These are phyloP conservation scores for Gasteruption jaculator DNA, from an alignment of 2,888 invertebrate species.

Conservation along the genomic window DNA sequence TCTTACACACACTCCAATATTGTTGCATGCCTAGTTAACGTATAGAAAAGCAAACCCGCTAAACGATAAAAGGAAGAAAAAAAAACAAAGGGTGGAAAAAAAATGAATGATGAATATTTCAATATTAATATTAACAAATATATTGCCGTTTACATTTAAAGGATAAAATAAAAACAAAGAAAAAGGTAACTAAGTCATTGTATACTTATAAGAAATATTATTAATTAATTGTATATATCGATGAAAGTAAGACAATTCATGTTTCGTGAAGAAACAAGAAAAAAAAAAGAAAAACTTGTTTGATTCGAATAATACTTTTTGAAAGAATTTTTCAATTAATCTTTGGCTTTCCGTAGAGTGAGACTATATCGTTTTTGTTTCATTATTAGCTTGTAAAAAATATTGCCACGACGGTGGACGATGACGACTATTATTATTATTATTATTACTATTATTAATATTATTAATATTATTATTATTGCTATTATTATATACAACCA, in stretches of 20 bases:
- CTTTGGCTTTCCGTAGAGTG: no score
- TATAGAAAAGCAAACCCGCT: constrained; percentile 24
- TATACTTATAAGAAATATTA: constrained; percentile 6
- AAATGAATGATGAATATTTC: constrained; percentile 13
- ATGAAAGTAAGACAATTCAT: background rate
- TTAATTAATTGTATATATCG: constrained; percentile 1
- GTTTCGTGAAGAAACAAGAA: constrained; percentile 22
- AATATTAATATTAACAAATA: no score
- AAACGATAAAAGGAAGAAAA: constrained; percentile 13
- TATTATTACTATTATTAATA: no score
- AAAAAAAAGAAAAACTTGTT: constrained; percentile 14
- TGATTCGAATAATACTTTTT: no score
- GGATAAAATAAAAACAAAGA: background rate
- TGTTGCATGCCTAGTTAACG: constrained; percentile 50
- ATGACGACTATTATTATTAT: no score
- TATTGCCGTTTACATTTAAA: no score
- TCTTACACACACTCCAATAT: constrained; percentile 40
- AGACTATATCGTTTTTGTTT: no score
- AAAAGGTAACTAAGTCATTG: background rate
- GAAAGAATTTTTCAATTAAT: no score
- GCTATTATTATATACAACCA: no score
- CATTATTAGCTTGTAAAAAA: no score
- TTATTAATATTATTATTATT: no score
- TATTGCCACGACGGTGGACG: no score
- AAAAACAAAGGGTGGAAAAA: constrained; percentile 11